Evolutionary conservation across 2,888 invertebrate genomes (phyloP).

Genomic region (Synanthedon myopaeformis): DNA sequence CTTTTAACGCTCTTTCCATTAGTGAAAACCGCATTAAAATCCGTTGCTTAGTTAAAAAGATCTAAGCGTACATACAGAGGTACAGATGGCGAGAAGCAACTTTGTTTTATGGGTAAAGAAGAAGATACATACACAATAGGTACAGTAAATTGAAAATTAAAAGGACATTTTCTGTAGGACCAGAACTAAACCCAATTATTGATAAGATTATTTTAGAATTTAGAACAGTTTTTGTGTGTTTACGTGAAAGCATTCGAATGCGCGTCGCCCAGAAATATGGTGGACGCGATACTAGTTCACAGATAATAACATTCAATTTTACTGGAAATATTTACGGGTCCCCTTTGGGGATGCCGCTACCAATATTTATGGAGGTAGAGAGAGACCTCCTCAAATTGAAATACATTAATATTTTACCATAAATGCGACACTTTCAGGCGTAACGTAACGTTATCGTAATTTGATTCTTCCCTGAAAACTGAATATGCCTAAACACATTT

Average conservation of each 20-base stretch:
- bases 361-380: conserved; percentile 68
- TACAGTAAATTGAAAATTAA: too few relatives aligned
- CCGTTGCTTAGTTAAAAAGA: too few relatives aligned
- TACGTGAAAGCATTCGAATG: neutral
- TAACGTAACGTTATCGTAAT: conserved; percentile 68
- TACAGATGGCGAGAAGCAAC: too few relatives aligned
- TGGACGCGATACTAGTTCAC: conserved; percentile 29
- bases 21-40: too few relatives aligned
- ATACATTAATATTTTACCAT: conserved; percentile 71
- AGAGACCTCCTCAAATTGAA: conserved; percentile 66
- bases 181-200: too few relatives aligned
- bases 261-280: conserved; percentile 14
- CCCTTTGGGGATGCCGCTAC: conserved; percentile 44
- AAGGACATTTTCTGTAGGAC: too few relatives aligned
- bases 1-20: too few relatives aligned
- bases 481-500: conserved; percentile 14
- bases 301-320: conserved; percentile 64
- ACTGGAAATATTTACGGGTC: conserved; percentile 62
- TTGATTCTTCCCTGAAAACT: conserved; percentile 62
- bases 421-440: conserved; percentile 68
- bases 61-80: too few relatives aligned
- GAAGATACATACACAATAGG: too few relatives aligned
- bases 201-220: too few relatives aligned
- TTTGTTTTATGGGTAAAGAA: too few relatives aligned
- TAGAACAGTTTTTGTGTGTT: too few relatives aligned